Evolutionary conservation across 2,113 vertebrate species (phyloP), one percentile per base, ranked within the genome.

Genomic region (Dasyprocta punctata): DNA sequence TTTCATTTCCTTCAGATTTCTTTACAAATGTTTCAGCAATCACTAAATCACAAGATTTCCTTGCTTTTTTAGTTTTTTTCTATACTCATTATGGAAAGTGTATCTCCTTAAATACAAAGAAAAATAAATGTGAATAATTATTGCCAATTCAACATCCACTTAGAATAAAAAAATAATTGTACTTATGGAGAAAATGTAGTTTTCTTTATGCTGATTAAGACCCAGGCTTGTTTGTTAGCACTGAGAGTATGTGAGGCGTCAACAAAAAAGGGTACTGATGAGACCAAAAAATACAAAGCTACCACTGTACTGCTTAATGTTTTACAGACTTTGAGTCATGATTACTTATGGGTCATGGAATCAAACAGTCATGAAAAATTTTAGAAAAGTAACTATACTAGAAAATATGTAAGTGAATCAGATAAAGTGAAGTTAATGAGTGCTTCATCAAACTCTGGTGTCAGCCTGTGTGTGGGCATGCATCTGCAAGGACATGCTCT

Each of bases 91-190:
- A 5, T 67, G 13, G 20, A 52, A 12, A 94, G 14, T 12, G 54
- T 82, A 83, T 38, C 9, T 78, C 16, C 12, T 94, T 93, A 93
- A 81, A 86, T 33, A 86, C 28, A 94, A 71, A 93, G 52, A 56
- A 94, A 54, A 38, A 49, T 47, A 52, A n/a, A 44, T 54, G 58
- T 26, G 87, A 82, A 73, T 69, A n/a, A 26, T 67, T 91, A 41
- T 44, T 86, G 20, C 49, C 41, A 84, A 85, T 33, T 61, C 67
- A 67, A 41, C 10, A 73, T 58, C n/a, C 20, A 89, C 24, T 41
- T 30, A 86, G 4, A n/a, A 28, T 14, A 77, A 61, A 41, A 41
- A 56, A 52, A 38, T 89, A 24, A 47, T 30, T 36, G 75, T 14
- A 81, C 19, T 22, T 86, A 12, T 60, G 5, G 14, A n/a, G 49